Evolutionary conservation across 1,140 invertebrate species (phyloP).

Genomic region (Nebria ingens): DNA sequence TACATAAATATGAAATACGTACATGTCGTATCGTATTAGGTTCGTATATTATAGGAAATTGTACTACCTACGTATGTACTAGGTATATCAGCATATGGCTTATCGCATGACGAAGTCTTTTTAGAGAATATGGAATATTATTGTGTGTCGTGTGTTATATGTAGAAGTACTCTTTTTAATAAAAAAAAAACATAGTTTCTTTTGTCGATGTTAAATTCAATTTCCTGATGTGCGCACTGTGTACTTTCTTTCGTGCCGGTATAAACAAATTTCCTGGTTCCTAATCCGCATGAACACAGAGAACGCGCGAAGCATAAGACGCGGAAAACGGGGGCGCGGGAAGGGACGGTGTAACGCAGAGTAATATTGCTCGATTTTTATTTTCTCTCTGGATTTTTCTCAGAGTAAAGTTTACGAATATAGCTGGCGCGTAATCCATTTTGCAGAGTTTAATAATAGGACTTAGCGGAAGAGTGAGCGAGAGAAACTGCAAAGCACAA

Average conservation of each 20-base stretch:
- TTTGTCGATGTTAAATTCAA: slow-evolving; percentile 7
- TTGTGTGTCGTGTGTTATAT: background rate
- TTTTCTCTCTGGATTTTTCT: background rate
- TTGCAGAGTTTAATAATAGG: slow-evolving; percentile 8
- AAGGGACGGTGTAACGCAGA: no score
- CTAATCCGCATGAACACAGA: background rate
- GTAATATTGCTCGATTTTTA: background rate
- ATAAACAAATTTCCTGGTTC: slow-evolving; percentile 2
- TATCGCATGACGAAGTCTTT: no score
- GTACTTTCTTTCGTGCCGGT: background rate
- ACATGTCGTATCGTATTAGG: no score
- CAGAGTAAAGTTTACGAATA: background rate
- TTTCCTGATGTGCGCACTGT: background rate
- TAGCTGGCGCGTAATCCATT: slow-evolving; percentile 2
- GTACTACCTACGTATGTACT: no score
- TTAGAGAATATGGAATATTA: background rate
- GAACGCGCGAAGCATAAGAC: no score
- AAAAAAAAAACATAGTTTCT: background rate
- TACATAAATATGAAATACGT: no score
- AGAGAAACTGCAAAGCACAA: background rate
- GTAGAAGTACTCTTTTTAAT: background rate
- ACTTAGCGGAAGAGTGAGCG: background rate
- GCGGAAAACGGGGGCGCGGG: background rate
- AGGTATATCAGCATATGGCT: no score
- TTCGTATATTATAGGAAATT: no score